Conservation (phyloP, 2,113 vertebrate genomes). For the Saguinus imperator region DNA sequence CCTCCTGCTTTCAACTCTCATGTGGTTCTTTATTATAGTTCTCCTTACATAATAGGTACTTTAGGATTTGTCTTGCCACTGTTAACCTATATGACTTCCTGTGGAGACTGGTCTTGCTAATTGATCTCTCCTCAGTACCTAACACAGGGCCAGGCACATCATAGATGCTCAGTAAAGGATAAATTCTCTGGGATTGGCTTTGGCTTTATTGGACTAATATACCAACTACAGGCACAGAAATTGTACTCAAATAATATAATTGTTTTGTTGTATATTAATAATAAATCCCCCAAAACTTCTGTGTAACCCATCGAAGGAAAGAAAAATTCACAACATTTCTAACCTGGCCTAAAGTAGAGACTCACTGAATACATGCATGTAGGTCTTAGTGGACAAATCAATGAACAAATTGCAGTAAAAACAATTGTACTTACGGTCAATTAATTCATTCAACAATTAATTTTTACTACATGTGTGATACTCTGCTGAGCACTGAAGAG, state of each 20-base stretch:
- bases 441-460: not conserved
- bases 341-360: not conserved
- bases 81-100: not conserved
- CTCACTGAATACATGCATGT: not conserved
- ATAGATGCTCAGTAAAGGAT: not conserved
- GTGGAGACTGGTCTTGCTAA: not conserved
- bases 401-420: not conserved
- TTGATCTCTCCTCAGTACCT: not conserved
- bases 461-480: not conserved
- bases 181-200: not conserved
- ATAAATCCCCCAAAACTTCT: constrained; percentile 24
- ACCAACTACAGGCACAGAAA: not conserved
- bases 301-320: not conserved
- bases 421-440: not conserved
- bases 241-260: not conserved
- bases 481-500: not conserved
- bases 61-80: not conserved
- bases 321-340: not conserved
- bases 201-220: constrained; percentile 32
- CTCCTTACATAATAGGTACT: not conserved
- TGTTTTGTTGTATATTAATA: not conserved
- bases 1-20: not conserved
- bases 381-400: not conserved
- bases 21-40: not conserved
- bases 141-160: not conserved